These are phyloP conservation scores for Sciaenops ocellatus DNA, from an alignment of 2,797 vertebrate genomes.

Conservation along the genomic window DNA sequence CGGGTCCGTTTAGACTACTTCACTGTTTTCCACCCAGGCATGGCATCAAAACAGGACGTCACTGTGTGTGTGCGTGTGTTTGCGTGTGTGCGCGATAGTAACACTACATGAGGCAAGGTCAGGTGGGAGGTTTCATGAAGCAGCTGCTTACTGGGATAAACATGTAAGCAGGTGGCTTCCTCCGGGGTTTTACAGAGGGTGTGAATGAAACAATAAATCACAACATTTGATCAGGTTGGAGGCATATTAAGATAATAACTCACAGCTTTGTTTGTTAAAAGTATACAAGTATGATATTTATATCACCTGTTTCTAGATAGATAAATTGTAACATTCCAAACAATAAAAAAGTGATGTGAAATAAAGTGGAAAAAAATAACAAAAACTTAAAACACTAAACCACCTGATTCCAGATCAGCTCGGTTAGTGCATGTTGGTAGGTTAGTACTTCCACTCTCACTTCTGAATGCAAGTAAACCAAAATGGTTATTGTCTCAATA, in stretches of 20 bases:
- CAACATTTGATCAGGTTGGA: slow-evolving; percentile 9
- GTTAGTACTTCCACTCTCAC: no score
- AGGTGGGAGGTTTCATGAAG: slow-evolving; percentile 48
- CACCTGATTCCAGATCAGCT: no score
- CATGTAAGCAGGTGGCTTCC: slow-evolving; percentile 56
- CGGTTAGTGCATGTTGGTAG: no score
- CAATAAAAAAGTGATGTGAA: no score
- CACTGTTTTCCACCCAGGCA: slow-evolving; percentile 56
- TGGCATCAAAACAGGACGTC: slow-evolving; percentile 69
- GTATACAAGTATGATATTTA: background rate
- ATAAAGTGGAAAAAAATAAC: no score
- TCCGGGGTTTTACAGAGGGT: slow-evolving; percentile 9
- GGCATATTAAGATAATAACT: background rate
- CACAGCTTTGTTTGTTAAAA: background rate
- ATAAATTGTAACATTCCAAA: no score
- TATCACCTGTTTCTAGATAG: background rate
- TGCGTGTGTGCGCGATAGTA: background rate
- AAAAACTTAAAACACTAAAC: no score
- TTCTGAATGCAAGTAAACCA: no score
- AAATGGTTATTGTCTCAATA: no score
- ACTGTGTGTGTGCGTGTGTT: slow-evolving; percentile 9
- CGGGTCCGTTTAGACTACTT: slow-evolving; percentile 52
- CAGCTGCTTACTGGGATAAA: slow-evolving; percentile 63
- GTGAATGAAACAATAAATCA: slow-evolving; percentile 39
- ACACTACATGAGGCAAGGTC: slow-evolving; percentile 29